A percentile compares a stretch with the other conserved stretches of the same genome.
phyloP scores from a whole-genome alignment of 2,888 invertebrate genomes.

The Lymantria dispar region DNA sequence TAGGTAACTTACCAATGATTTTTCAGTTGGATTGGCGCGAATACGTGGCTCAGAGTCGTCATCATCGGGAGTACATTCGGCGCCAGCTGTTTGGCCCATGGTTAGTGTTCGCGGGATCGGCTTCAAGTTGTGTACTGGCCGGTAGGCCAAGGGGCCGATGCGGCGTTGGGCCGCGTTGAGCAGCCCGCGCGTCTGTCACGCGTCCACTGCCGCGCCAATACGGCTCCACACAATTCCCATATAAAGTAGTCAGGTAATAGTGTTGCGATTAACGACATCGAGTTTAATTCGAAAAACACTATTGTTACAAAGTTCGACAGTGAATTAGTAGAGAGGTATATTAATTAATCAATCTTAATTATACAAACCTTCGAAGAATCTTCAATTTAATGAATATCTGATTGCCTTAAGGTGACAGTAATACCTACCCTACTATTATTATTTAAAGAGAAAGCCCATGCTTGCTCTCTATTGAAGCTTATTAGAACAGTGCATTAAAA shows the following conservation, averaged over 20 bases:
- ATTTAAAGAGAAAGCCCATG: too few species aligned
- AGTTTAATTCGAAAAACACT: neutral
- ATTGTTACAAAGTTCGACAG: too few species aligned
- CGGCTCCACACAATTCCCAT: slow-evolving; percentile 39
- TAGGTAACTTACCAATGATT: slow-evolving; percentile 74
- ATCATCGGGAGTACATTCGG: slow-evolving; percentile 77
- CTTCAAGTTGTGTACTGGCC: slow-evolving; percentile 26
- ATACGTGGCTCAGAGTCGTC: slow-evolving; percentile 78
- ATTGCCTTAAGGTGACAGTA: too few species aligned
- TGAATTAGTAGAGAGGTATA: too few species aligned
- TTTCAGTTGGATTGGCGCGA: slow-evolving; percentile 74
- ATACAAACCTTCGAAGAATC: too few species aligned
- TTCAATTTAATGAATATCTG: too few species aligned
- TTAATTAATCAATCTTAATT: too few species aligned
- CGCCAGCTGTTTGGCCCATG: slow-evolving; percentile 81
- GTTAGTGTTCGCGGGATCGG: slow-evolving; percentile 27
- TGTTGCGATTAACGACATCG: slow-evolving; percentile 34
- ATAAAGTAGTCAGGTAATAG: slow-evolving; percentile 45
- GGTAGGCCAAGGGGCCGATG: slow-evolving; percentile 52
- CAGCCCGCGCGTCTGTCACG: slow-evolving; percentile 75
- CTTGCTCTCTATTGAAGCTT: too few species aligned
- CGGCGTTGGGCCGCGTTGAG: slow-evolving; percentile 67
- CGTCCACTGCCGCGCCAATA: slow-evolving; percentile 67
- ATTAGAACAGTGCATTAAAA: too few species aligned
- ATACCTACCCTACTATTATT: too few species aligned